Base-by-base conservation (phyloP, 2,797 vertebrate species). In the Arvicola amphibius region DNA sequence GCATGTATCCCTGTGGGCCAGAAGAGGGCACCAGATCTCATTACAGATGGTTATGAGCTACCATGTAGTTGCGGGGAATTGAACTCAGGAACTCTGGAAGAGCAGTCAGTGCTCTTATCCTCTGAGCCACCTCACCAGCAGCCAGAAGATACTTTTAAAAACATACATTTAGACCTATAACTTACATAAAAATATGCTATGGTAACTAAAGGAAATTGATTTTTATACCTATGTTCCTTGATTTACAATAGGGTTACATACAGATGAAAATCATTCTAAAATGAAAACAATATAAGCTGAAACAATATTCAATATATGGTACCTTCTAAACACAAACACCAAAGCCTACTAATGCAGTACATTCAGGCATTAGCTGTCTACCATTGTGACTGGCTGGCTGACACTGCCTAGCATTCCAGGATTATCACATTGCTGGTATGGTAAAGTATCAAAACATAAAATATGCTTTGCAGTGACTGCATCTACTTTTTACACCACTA, bases 151-250 rank as follows among this genome's bases (percentile, higher is more conserved):
- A 25, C 78, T 95, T 63, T 92, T 69, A 71, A 92, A 88, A 94
- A 80, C 8, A 91, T 34, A 92, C 65, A 90, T 94, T 94, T 48
- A 90, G 63, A 8, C 40, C 91, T 76, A 90, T 87, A 73, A 89
- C 13, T 89, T 67, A 92, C 2, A 95, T 74, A 61, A 85, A 92
- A 71, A 86, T 76, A 63, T 10, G 10, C 34, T 88, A 88, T 8
- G 34, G 53, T 81, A 95, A 92, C 87, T 91, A 29, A 96, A 91
- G 53, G 79, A 94, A 88, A 79, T 23, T 76, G 6, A 73, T 86
- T 13, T n/a, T 23, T 86, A 56, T 12, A 53, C 10, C 34, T 46
- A 67, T 85, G 6, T 21, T 63, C 17, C n/a, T 92, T 63, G 46
- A 65, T 32, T 65, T 85, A 46, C 14, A 91, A 73, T n/a, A 21